These are phyloP conservation scores for Sakesphorus luctuosus DNA, from an alignment of 2,113 vertebrate genomes.

Conservation along the genomic window DNA sequence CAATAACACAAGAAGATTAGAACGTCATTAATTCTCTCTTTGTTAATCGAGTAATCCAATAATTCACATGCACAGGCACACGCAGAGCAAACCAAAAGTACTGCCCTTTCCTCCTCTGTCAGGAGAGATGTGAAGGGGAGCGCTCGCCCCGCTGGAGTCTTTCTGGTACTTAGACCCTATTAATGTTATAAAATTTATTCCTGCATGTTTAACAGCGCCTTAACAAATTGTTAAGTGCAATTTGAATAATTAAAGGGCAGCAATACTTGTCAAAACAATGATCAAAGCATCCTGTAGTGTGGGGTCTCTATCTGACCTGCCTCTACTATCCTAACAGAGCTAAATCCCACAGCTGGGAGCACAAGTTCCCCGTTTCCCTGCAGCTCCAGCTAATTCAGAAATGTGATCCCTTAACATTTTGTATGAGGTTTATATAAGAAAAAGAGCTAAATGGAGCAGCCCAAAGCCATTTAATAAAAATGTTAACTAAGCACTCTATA, in stretches of 20 bases:
- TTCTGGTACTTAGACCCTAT: background rate
- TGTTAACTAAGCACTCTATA: background rate
- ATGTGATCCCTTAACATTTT: background rate
- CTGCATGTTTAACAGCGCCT: rapidly evolving
- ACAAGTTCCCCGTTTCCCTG: background rate
- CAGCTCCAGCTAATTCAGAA: background rate
- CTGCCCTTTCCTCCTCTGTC: background rate
- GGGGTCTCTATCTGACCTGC: background rate
- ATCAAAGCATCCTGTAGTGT: rapidly evolving
- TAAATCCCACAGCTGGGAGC: background rate
- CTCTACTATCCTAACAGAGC: background rate
- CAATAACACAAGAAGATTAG: slow-evolving; percentile 57
- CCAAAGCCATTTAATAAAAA: slow-evolving; percentile 10
- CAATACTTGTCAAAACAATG: background rate
- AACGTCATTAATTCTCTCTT: slow-evolving; percentile 55
- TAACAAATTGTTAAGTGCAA: background rate
- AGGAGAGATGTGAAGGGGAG: background rate
- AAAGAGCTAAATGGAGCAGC: background rate
- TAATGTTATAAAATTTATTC: background rate
- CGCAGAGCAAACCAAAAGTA: background rate
- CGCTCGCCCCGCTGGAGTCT: background rate
- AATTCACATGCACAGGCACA: background rate
- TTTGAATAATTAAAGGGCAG: background rate
- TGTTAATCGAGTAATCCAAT: slow-evolving; percentile 60
- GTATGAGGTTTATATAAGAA: background rate